Conservation (phyloP, 2,888 invertebrate genomes). For the Apotomis turbidana region DNA sequence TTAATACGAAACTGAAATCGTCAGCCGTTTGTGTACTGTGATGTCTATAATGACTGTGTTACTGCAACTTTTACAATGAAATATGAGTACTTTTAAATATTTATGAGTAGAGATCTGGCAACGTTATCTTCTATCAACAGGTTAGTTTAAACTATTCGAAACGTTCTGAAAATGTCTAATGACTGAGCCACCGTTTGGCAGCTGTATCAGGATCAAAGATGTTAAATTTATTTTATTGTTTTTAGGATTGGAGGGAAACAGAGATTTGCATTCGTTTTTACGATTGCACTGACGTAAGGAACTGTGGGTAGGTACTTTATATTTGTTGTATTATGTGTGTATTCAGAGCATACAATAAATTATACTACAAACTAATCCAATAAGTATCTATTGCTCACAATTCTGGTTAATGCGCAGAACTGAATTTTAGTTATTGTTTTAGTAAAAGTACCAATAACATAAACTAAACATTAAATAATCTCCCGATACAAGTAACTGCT, state of each 20-base stretch:
- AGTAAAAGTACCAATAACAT: no score
- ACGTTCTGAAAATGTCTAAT: constrained; percentile 39
- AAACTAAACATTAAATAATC: no score
- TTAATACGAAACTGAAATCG: constrained; percentile 37
- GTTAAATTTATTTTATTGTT: constrained; percentile 29
- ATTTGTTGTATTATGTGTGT: neutral
- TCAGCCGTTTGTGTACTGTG: constrained; percentile 48
- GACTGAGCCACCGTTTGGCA: constrained; percentile 39
- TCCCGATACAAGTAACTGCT: no score
- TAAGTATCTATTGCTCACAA: no score
- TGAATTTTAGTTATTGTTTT: no score
- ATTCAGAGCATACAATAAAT: neutral
- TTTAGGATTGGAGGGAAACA: constrained; percentile 26
- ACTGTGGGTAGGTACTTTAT: constrained; percentile 1
- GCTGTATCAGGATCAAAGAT: constrained; percentile 19
- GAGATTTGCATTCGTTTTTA: constrained; percentile 21
- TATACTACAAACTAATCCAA: no score
- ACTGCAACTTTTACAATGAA: constrained; percentile 51
- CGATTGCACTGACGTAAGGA: constrained; percentile 6
- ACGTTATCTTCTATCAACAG: constrained; percentile 65
- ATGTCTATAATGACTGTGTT: constrained; percentile 54
- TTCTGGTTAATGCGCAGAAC: no score
- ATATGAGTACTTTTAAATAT: constrained; percentile 61
- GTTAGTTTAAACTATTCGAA: constrained; percentile 59
- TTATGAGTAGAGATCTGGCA: constrained; percentile 59